Conservation (phyloP, 1,140 invertebrate species). For the Antheraea pernyi region DNA sequence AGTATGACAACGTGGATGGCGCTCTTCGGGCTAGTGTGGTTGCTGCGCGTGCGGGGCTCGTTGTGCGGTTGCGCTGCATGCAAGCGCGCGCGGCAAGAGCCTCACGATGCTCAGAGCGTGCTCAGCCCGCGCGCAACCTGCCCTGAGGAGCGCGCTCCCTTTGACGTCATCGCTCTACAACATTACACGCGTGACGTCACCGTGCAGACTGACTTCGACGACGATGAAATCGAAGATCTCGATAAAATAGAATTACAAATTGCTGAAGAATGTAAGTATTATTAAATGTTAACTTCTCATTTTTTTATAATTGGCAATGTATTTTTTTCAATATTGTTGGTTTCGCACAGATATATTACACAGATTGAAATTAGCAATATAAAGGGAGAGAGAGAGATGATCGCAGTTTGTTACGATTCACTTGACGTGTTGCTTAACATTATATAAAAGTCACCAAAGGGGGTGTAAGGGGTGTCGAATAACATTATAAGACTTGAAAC, state of each 20-base stretch:
- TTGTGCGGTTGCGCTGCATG: constrained; percentile 86
- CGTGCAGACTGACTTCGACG: constrained; percentile 70
- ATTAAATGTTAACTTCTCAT: too few relatives aligned
- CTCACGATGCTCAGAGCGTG: constrained; percentile 32
- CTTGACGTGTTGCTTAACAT: too few relatives aligned
- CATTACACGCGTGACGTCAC: constrained; percentile 67
- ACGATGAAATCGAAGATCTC: constrained; percentile 63
- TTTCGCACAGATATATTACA: too few relatives aligned
- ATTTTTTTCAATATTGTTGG: too few relatives aligned
- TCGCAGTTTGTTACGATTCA: too few relatives aligned
- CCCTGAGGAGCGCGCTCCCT: constrained; percentile 52
- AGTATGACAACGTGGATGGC: constrained; percentile 83
- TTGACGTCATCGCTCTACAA: constrained; percentile 66
- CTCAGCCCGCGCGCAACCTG: constrained; percentile 37
- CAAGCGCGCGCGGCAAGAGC: constrained; percentile 79
- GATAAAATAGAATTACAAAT: constrained; percentile 72
- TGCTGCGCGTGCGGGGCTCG: constrained; percentile 87
- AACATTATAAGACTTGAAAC: too few relatives aligned
- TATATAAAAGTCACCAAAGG: too few relatives aligned
- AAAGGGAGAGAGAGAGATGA: too few relatives aligned
- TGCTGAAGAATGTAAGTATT: constrained; percentile 64
- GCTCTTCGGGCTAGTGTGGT: constrained; percentile 91
- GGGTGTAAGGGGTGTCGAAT: too few relatives aligned
- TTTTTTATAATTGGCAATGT: too few relatives aligned
- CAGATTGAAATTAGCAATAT: too few relatives aligned